Evolutionary conservation across 2,888 invertebrate genomes (phyloP), one percentile per base, ranked within the genome.

Genomic region (Eristalis intricaria): DNA sequence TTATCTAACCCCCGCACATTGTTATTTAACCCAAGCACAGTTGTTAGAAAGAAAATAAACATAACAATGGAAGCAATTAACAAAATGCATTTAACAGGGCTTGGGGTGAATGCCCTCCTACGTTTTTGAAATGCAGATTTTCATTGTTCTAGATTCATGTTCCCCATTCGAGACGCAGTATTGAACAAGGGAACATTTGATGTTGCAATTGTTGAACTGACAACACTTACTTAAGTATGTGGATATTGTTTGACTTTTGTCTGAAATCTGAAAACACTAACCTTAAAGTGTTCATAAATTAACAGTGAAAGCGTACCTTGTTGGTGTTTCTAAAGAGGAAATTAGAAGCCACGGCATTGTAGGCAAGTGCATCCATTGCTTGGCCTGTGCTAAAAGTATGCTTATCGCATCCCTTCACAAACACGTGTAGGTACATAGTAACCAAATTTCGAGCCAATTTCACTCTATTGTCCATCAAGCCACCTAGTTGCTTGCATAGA

Each of bases 31-130:
- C 63, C 60, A 43, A 70, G 22, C 13, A 58, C 65, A 70, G 75
- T 86, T 86, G 86, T 83, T 74, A 83, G 66, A 69, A 75, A 65
- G 19, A 83, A 78, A 86, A 83, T 79, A 77, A 86, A 82, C 78
- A 60, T 60, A 86, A 75, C 86, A 86, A 86, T 75, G 69, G 69
- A 78, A 77, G 78, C 86, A 86, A 86, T 83, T 83, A 86, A 78
- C 78, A 66, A 83, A 86, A 86, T 86, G 78, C 61, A 75, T 75
- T 78, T 64, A 64, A 13, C 19, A 60, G 68, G 60, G 69, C 61
- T 11, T 32, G 65, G 73, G 70, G 78, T 85, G 82, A 77, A 85
- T 74, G 77, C 63, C 77, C 77, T 82, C 63, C 19, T 50, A 19
- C 32, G 19, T 65, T 15, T 15, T 66, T 40, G 65, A 70, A 79